Evolutionary conservation across 1,140 invertebrate species (phyloP).

Genomic region (Drosophila lacteicornis): DNA sequence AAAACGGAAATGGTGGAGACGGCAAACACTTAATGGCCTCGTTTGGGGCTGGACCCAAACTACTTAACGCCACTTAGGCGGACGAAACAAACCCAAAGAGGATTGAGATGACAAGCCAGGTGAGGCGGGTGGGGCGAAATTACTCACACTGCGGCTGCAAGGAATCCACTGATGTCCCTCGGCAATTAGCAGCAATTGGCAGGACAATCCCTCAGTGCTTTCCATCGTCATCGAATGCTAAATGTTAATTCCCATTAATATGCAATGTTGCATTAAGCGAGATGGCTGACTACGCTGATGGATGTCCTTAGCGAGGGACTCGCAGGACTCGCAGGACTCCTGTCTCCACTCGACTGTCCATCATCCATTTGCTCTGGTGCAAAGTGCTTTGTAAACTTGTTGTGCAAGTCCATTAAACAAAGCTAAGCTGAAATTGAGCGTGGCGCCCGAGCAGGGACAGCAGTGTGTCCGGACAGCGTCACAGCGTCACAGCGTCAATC

Average conservation of each 20-base stretch:
- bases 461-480: constrained; percentile 1
- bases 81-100: constrained; percentile 1
- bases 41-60: neutral
- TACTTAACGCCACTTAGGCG: constrained; percentile 28
- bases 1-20: constrained; percentile 5
- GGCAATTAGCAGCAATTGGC: constrained; percentile 31
- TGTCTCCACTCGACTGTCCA: neutral
- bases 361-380: constrained; percentile 5
- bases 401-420: constrained; percentile 67
- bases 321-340: neutral
- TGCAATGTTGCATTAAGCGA: constrained; percentile 26
- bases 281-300: constrained; percentile 4
- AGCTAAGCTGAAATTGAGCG: constrained; percentile 60
- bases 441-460: constrained; percentile 13
- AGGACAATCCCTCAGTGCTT: constrained; percentile 8
- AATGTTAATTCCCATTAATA: constrained; percentile 43
- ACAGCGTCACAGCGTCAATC: constrained; percentile 42
- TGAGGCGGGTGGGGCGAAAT: neutral
- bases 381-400: constrained; percentile 69
- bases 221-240: constrained; percentile 7
- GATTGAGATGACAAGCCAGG: neutral
- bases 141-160: neutral
- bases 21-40: neutral
- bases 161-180: constrained; percentile 4
- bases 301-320: constrained; percentile 11